phyloP scores from a whole-genome alignment of 2,113 vertebrate species.

The Microcebus murinus region DNA sequence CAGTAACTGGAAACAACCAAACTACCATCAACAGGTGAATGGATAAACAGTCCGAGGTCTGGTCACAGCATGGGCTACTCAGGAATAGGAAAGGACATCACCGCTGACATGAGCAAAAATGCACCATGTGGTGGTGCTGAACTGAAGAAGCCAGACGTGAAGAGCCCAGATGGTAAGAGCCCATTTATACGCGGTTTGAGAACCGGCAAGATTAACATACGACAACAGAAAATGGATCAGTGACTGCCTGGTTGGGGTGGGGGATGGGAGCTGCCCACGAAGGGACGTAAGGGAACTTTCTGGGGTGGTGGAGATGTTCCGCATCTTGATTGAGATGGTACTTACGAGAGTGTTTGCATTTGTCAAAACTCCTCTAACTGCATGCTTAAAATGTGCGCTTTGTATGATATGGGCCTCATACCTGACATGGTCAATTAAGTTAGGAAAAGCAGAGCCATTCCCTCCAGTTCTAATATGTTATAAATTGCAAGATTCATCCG shows the following conservation, averaged over 20 bases:
- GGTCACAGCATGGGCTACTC: accelerated
- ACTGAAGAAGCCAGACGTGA: background rate
- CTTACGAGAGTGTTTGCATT: background rate
- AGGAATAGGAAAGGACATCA: background rate
- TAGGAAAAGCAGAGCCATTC: background rate
- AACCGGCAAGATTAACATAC: background rate
- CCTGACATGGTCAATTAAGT: background rate
- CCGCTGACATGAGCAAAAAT: too few relatives aligned
- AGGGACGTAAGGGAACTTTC: background rate
- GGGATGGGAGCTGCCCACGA: background rate
- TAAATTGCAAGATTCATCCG: background rate
- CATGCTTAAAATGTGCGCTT: background rate
- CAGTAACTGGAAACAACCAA: background rate
- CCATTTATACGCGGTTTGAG: background rate
- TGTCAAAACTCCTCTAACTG: background rate
- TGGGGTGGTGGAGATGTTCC: background rate
- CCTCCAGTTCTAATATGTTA: background rate
- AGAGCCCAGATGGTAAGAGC: background rate
- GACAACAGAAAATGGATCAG: background rate
- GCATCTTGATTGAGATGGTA: background rate
- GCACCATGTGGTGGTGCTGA: background rate
- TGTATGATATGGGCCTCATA: too few relatives aligned
- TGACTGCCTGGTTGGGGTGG: accelerated
- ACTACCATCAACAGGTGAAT: background rate
- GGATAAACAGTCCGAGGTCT: accelerated